phyloP scores from a whole-genome alignment of 2,888 invertebrate species.

The Tenthredo livida region DNA sequence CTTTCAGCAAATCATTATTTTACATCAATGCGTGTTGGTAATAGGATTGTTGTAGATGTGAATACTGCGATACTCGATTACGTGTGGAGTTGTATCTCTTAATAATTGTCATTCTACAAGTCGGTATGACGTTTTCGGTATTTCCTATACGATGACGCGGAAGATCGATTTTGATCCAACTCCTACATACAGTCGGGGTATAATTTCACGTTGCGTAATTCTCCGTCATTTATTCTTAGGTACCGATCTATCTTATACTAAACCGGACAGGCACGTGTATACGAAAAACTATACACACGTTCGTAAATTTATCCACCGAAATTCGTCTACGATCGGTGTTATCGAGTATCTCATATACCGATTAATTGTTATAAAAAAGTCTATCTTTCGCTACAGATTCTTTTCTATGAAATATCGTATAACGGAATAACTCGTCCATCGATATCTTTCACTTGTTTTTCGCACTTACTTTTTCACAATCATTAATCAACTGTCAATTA shows the following conservation, averaged over 20 bases:
- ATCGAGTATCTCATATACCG: neutral
- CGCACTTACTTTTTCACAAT: neutral
- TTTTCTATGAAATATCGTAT: neutral
- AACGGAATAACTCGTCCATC: neutral
- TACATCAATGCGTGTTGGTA: neutral
- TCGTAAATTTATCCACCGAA: neutral
- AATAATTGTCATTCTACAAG: neutral
- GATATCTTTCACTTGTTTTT: neutral
- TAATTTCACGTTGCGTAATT: constrained; percentile 27
- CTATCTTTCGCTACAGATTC: neutral
- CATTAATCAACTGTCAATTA: neutral
- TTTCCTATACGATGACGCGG: constrained; percentile 25
- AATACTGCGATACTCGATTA: neutral
- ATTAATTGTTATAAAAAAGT: neutral
- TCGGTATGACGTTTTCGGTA: constrained; percentile 24
- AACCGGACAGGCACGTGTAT: neutral
- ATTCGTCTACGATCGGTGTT: neutral
- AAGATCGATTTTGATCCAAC: constrained; percentile 25
- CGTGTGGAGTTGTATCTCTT: neutral
- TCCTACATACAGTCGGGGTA: neutral
- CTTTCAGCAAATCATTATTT: neutral
- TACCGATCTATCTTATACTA: neutral
- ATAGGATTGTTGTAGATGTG: neutral
- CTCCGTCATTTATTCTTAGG: neutral
- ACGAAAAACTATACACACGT: neutral